phyloP scores from a whole-genome alignment of 2,113 vertebrate genomes.

The Motacilla alba region DNA sequence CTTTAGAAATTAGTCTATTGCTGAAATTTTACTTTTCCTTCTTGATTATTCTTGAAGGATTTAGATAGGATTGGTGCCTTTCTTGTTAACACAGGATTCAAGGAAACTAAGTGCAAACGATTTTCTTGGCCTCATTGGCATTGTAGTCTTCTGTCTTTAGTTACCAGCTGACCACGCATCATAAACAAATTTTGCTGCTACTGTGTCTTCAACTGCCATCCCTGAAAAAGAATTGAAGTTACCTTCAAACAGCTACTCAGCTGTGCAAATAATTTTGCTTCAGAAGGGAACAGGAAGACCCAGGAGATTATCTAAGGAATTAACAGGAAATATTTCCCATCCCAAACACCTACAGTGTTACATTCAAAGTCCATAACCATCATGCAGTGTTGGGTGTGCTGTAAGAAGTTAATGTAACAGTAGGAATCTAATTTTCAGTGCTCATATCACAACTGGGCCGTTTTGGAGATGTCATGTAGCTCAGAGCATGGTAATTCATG shows the following conservation, averaged over 20 bases:
- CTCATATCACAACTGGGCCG: neutral
- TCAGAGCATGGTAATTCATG: neutral
- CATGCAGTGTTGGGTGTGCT: neutral
- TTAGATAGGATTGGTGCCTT: neutral
- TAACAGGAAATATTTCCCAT: neutral
- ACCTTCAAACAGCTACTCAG: neutral
- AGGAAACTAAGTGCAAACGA: neutral
- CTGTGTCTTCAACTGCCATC: conserved; percentile 90
- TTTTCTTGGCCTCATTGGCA: neutral
- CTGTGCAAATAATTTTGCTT: neutral
- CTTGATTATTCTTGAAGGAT: neutral
- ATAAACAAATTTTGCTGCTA: conserved; percentile 88
- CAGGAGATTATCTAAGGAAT: neutral
- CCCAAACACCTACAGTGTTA: neutral
- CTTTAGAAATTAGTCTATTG: neutral
- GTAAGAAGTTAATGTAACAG: neutral
- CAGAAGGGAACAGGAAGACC: neutral
- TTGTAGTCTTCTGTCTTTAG: neutral
- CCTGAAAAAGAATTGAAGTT: conserved; percentile 74
- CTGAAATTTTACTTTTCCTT: neutral
- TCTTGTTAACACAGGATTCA: neutral
- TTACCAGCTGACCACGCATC: conserved; percentile 82
- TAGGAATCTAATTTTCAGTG: neutral
- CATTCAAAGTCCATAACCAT: neutral
- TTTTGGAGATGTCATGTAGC: neutral